Evolutionary conservation across 2,797 vertebrate genomes (phyloP).

Genomic region (Cyclopterus lumpus): DNA sequence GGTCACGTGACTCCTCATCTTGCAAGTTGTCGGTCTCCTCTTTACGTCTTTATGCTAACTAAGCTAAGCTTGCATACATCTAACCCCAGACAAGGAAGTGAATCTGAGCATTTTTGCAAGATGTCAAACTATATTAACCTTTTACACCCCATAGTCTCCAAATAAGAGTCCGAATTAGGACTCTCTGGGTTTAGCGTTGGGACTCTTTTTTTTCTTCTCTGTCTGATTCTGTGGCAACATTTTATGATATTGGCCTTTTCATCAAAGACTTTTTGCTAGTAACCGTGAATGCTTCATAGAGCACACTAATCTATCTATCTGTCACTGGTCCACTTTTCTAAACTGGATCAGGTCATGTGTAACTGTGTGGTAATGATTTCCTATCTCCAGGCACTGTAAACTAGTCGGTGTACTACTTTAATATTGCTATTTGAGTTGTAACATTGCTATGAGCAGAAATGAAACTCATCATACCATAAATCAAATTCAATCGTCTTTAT

Average conservation of each 20-base stretch:
- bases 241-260: not conserved
- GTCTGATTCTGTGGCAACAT: not conserved
- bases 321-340: conserved; percentile 40
- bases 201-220: not conserved
- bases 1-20: not conserved
- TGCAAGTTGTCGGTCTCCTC: not conserved
- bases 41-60: not conserved
- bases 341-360: conserved; percentile 42
- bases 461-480: conserved; percentile 19
- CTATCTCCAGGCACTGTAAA: conserved; percentile 14
- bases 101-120: not conserved
- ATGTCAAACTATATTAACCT: not conserved
- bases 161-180: too few species aligned
- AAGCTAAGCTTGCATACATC: not conserved
- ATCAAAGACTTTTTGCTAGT: not conserved
- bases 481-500: not conserved
- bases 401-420: conserved; percentile 43
- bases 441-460: conserved; percentile 23
- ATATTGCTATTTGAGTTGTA: conserved; percentile 39
- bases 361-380: conserved; percentile 35
- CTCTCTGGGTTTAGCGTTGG: too few species aligned
- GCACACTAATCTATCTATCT: too few species aligned
- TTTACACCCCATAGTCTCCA: too few species aligned
- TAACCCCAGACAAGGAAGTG: not conserved
- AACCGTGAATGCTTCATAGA: not conserved